Evolutionary conservation across 2,888 invertebrate species (phyloP).

Genomic region (Microdon myrmicae): DNA sequence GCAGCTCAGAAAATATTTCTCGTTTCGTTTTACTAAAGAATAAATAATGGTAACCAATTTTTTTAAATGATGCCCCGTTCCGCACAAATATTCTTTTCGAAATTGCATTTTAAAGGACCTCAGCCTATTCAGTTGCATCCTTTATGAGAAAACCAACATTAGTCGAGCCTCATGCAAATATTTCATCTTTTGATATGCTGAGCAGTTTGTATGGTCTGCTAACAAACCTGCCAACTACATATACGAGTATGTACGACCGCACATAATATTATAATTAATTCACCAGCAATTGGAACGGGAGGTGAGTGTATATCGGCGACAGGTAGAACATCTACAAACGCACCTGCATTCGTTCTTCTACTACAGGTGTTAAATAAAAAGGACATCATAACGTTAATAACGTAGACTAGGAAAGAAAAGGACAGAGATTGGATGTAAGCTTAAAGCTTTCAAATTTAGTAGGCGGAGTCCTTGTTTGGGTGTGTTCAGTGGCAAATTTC

Average conservation of each 20-base stretch:
- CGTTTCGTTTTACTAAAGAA: too few species aligned
- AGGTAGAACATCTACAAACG: slow-evolving; percentile 28
- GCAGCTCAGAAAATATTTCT: too few species aligned
- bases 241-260: too few species aligned
- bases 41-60: too few species aligned
- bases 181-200: slow-evolving; percentile 5
- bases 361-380: slow-evolving; percentile 33
- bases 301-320: too few species aligned
- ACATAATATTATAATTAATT: slow-evolving; percentile 22
- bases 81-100: too few species aligned
- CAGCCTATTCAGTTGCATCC: too few species aligned
- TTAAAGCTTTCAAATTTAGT: slow-evolving; percentile 38
- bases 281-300: slow-evolving; percentile 12
- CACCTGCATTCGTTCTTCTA: slow-evolving; percentile 10
- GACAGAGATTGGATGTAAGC: slow-evolving; percentile 20
- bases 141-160: slow-evolving; percentile 19
- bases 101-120: too few species aligned
- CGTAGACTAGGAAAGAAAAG: slow-evolving; percentile 11
- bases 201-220: slow-evolving; percentile 1
- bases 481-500: slow-evolving; percentile 11
- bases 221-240: slow-evolving; percentile 4
- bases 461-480: slow-evolving; percentile 34
- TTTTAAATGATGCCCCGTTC: too few species aligned
- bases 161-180: slow-evolving; percentile 13
- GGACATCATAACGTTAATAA: too few species aligned